Base-by-base conservation (phyloP, 2,797 vertebrate species). In the Crotalus adamanteus region DNA sequence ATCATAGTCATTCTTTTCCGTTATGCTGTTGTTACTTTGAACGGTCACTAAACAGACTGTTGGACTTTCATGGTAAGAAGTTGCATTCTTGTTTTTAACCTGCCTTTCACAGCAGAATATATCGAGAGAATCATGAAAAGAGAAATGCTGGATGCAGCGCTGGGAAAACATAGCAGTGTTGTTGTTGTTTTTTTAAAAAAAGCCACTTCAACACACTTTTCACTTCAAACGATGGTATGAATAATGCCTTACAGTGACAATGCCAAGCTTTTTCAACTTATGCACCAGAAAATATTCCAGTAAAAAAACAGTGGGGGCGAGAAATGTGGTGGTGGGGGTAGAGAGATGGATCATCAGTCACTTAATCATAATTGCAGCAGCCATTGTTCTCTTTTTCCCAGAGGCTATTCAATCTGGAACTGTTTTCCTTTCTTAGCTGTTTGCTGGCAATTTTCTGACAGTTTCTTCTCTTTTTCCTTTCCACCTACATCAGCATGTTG, bases 221-320 rank as follows among this genome's bases (percentile, higher is more conserved):
- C 93, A 90, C 91, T 93, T 93, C n/a, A 26, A 95, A 90, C 91
- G 94, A 95, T 95, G 95, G 94, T 89, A 94, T 95, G 96, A 96
- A 96, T 96, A 95, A 96, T 92, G 94, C 73, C 69, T 63, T 73
- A 90, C 86, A 94, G 93, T 92, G 93, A 96, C 94, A 96, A 94
- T 94, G 92, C 92, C 59, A 60, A 93, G 92, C 86, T 96, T 96
- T 94, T 91, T 93, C 91, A 55, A 93, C 86, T 92, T 94, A 95
- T 94, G 95, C 51, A 63, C 94, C 87, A 95, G 95, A 94, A 96
- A 95, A 51, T 91, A 93, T 96, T 93, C 95, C 91, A 91, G 95
- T 95, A 95, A 28, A 31, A 92, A 56, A 5, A 28, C 94, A 94
- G 93, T 95, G 0, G 87, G 73, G 37, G 73, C 37, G 37, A 83